Base-by-base conservation (phyloP, 2,888 invertebrate genomes). In the Dasypolia templi region DNA sequence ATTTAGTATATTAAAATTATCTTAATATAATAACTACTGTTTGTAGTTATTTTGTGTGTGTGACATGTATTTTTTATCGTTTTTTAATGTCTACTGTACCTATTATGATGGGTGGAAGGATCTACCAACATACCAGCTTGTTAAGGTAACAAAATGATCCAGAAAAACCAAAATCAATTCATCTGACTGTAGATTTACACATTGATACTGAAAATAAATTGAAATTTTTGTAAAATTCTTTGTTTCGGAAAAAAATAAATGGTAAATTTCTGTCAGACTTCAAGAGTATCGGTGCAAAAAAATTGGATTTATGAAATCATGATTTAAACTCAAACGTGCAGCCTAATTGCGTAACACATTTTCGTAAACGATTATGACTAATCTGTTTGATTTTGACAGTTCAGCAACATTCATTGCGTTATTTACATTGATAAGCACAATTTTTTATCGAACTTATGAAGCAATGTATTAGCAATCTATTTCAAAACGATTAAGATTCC, bases 41-140 rank as follows among this genome's bases (percentile, higher is more conserved):
- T 78, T 75, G 91, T 95, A 94, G 94, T 93, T 91, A 93, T 93
- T 75, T 92, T 95, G 90, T 96, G 93, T 96, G 93, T 96, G 95
- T 96, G 96, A 96, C 95, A 94, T 95, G 95, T 95, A 93, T 93
- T 96, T 95, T 96, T 96, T 95, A 92, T 94, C 93, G 91, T 94
- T 93, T 95, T 95, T 95, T 95, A 95, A 95, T 95, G 95, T 96
- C 95, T 94, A 94, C 95, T 96, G 91, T 94, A 94, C 95, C 95
- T 95, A 93, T 93, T 92, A 94, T 95, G 94, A 95, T 95, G 95
- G 94, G 93, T 95, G 96, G 96, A 96, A 97, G 97, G 97, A 97
- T 95, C 97, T 97, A 96, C 97, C 97, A 95, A 96, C 97, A 95
- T 97, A 97, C 96, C 97, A 97, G 96, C 97, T 97, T 96, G 95